These are phyloP conservation scores for Leptodirus hochenwartii DNA, from an alignment of 2,888 invertebrate species.

Conservation along the genomic window DNA sequence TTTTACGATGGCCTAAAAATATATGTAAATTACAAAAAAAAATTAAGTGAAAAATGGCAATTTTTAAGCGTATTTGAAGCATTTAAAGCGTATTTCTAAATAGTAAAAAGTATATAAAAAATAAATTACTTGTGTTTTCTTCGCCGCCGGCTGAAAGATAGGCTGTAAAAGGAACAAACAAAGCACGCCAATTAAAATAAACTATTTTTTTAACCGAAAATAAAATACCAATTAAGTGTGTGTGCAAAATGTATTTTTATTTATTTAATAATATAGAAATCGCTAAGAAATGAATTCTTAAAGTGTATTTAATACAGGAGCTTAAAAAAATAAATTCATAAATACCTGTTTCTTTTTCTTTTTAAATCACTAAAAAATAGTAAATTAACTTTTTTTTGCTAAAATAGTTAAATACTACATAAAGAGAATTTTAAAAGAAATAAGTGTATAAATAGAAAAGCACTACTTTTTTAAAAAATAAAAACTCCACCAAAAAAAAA, in stretches of 20 bases:
- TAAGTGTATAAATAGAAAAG: too few relatives aligned
- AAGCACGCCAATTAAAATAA: constrained; percentile 17
- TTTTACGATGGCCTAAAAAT: too few relatives aligned
- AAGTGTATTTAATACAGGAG: constrained; percentile 1
- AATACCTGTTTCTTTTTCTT: constrained; percentile 1
- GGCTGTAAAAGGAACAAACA: constrained; percentile 23
- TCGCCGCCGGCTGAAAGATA: constrained; percentile 21
- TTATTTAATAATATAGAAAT: constrained; percentile 3
- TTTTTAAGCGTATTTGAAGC: too few relatives aligned
- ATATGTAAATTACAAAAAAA: too few relatives aligned
- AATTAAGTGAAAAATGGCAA: too few relatives aligned
- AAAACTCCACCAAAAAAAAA: too few relatives aligned
- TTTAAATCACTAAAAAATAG: too few relatives aligned
- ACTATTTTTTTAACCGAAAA: constrained; percentile 13
- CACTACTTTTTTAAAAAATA: too few relatives aligned
- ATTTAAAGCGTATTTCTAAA: constrained; percentile 9
- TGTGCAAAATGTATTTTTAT: too few relatives aligned
- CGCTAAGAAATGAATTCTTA: background rate
- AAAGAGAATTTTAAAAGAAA: too few relatives aligned
- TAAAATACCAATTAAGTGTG: constrained; percentile 5
- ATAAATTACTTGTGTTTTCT: constrained; percentile 23
- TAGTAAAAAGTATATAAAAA: constrained; percentile 16
- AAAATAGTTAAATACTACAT: too few relatives aligned
- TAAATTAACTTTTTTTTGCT: too few relatives aligned
- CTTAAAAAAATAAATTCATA: background rate